Percentiles rank a stretch among this genome's conserved stretches.
Conservation (phyloP, 2,113 vertebrate genomes). For the Myocastor coypus region DNA sequence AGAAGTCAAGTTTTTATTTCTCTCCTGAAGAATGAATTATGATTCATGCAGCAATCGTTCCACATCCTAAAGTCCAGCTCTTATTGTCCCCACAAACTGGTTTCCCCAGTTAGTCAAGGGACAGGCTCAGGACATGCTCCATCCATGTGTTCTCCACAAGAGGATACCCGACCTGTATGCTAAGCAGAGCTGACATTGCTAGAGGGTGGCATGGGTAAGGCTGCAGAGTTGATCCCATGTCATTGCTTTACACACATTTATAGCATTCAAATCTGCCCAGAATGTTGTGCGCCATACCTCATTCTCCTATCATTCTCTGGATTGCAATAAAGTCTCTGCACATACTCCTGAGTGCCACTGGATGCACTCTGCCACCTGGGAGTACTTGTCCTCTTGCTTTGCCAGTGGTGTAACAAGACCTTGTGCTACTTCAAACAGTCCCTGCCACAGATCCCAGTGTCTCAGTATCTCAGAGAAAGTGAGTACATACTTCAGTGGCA, state of each 20-base stretch:
- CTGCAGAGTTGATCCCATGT: slow-evolving; percentile 96
- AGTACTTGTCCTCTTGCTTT: slow-evolving; percentile 92
- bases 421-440: slow-evolving; percentile 97
- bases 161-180: slow-evolving; percentile 97
- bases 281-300: slow-evolving; percentile 94
- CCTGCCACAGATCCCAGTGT: slow-evolving; percentile 93
- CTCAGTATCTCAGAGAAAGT: slow-evolving; percentile 91
- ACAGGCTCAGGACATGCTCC: slow-evolving; percentile 98
- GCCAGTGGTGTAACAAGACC: slow-evolving; percentile 96
- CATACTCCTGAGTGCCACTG: slow-evolving; percentile 96
- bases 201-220: slow-evolving; percentile 91
- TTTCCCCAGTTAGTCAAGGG: slow-evolving; percentile 95
- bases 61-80: slow-evolving; percentile 97
- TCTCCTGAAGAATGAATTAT: slow-evolving; percentile 94
- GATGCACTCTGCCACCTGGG: slow-evolving; percentile 95
- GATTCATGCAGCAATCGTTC: slow-evolving; percentile 97
- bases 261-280: slow-evolving; percentile 93
- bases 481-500: slow-evolving; percentile 94
- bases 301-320: slow-evolving; percentile 97
- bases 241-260: slow-evolving; percentile 92
- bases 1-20: slow-evolving; percentile 96
- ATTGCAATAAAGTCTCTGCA: slow-evolving; percentile 99
- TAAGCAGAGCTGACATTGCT: slow-evolving; percentile 90
- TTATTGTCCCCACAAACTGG: slow-evolving; percentile 93
- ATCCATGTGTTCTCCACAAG: slow-evolving; percentile 99